phyloP scores from a whole-genome alignment of 2,113 vertebrate genomes.

The Epinephelus fuscoguttatus region DNA sequence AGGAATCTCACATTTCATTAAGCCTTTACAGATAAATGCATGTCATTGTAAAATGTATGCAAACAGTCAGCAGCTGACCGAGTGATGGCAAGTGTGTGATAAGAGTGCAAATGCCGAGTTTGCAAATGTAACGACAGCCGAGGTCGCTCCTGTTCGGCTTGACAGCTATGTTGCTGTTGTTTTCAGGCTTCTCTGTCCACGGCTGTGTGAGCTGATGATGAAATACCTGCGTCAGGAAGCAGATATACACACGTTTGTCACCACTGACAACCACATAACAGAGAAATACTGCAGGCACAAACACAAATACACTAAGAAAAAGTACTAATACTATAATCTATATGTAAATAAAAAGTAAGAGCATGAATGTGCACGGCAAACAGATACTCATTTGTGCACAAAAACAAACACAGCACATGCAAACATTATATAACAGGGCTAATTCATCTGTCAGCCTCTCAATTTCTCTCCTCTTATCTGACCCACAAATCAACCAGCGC shows the following conservation, averaged over 20 bases:
- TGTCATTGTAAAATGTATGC: slow-evolving; percentile 42
- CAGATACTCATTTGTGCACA: background rate
- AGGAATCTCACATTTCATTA: slow-evolving; percentile 60
- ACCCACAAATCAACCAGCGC: slow-evolving; percentile 55
- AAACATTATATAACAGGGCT: slow-evolving; percentile 16
- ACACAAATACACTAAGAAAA: background rate
- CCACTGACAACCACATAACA: background rate
- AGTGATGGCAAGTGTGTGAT: slow-evolving; percentile 32
- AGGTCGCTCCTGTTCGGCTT: slow-evolving; percentile 34
- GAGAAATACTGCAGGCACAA: background rate
- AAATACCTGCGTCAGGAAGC: slow-evolving; percentile 28
- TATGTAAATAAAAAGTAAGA: background rate
- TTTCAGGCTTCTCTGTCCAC: slow-evolving; percentile 12
- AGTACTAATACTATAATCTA: background rate
- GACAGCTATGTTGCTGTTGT: slow-evolving; percentile 31
- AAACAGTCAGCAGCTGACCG: slow-evolving; percentile 30
- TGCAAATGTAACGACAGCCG: slow-evolving; percentile 23
- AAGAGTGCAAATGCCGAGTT: slow-evolving; percentile 7
- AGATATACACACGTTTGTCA: slow-evolving; percentile 27
- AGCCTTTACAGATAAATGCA: slow-evolving; percentile 51
- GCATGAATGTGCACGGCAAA: background rate
- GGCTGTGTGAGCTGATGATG: slow-evolving; percentile 30
- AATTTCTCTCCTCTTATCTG: slow-evolving; percentile 44
- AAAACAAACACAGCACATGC: slow-evolving; percentile 20
- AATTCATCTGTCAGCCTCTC: slow-evolving; percentile 53